A percentile compares a stretch with the other conserved stretches of the same genome.
phyloP scores from a whole-genome alignment of 2,113 vertebrate genomes.

The Tinamus guttatus region DNA sequence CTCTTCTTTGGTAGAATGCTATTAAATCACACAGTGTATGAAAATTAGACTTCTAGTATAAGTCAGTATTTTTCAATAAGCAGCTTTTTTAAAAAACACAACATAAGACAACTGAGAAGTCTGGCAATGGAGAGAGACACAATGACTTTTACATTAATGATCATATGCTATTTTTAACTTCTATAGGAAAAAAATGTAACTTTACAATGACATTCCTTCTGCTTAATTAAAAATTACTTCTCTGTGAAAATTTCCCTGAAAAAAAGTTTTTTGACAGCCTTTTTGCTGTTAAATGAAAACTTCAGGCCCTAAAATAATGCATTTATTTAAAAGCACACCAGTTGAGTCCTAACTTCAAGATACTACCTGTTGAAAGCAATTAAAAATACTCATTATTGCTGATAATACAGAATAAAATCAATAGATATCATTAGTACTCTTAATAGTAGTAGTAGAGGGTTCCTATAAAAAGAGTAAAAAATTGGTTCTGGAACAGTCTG shows the following conservation, averaged over 20 bases:
- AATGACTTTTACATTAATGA: constrained; percentile 3
- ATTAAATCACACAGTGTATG: background rate
- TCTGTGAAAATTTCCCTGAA: background rate
- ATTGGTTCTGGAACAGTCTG: background rate
- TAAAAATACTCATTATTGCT: background rate
- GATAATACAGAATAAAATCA: background rate
- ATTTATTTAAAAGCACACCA: background rate
- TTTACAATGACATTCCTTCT: background rate
- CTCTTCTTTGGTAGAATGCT: background rate
- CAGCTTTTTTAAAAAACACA: background rate
- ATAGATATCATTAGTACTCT: background rate
- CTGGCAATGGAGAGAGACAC: background rate
- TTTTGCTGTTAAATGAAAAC: background rate
- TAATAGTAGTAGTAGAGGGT: background rate
- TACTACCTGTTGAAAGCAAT: background rate
- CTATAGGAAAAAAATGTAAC: background rate
- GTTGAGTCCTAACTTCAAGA: background rate
- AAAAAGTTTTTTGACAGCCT: too few species aligned
- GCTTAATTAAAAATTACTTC: background rate
- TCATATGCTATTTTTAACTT: background rate
- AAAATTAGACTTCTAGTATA: background rate
- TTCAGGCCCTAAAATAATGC: background rate
- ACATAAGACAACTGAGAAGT: background rate
- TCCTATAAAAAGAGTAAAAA: background rate
- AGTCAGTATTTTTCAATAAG: background rate